A percentile compares a stretch with the other conserved stretches of the same genome.
Evolutionary conservation across 2,797 vertebrate species (phyloP).

Genomic region (Cryptoblepharus egeriae): DNA sequence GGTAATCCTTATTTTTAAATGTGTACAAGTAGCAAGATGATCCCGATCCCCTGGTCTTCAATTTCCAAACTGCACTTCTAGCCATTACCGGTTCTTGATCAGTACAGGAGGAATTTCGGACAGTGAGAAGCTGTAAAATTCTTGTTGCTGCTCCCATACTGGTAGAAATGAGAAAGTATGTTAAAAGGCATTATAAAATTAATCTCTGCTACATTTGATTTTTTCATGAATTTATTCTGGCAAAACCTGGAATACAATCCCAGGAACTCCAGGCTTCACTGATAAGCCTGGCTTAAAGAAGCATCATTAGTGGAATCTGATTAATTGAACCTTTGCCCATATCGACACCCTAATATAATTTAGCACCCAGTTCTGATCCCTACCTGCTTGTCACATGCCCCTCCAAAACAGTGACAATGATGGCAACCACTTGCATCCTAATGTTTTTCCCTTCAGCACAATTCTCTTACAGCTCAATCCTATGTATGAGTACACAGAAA

Average conservation of each 20-base stretch:
- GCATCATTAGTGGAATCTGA: background rate
- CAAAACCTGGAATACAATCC: background rate
- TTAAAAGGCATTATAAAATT: background rate
- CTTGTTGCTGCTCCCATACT: background rate
- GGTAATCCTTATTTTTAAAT: constrained; percentile 43
- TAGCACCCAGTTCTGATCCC: too few species aligned
- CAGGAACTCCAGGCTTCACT: background rate
- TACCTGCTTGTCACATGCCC: too few species aligned
- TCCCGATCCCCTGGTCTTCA: background rate
- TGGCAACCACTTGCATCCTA: too few species aligned
- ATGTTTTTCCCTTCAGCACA: too few species aligned
- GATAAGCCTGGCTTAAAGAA: background rate
- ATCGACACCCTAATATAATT: too few species aligned
- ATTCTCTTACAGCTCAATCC: too few species aligned
- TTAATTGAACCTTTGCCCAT: too few species aligned
- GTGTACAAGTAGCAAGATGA: background rate
- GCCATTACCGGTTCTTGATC: background rate
- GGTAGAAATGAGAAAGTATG: background rate
- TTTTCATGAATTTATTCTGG: background rate
- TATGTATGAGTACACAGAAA: too few species aligned
- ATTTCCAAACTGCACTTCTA: background rate
- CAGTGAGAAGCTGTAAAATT: constrained; percentile 10
- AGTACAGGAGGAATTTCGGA: background rate
- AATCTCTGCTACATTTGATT: background rate
- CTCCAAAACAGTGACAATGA: too few species aligned